These are phyloP conservation scores for Hippocampus zosterae DNA, from an alignment of 2,113 vertebrate genomes.

Conservation along the genomic window DNA sequence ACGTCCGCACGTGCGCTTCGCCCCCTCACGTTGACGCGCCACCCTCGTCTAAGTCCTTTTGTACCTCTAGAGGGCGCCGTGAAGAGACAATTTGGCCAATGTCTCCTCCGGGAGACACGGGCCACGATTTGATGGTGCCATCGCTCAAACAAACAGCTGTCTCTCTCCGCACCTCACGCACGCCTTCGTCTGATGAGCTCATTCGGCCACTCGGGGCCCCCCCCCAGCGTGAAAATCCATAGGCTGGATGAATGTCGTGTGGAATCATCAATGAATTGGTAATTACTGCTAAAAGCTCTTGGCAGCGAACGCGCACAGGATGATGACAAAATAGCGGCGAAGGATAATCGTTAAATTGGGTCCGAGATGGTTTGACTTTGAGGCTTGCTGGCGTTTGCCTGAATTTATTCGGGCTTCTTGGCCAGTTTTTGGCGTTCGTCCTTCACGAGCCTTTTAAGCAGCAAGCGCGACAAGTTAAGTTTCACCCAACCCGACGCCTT, in stretches of 20 bases:
- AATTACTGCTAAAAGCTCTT: slow-evolving; percentile 41
- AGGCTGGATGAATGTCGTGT: slow-evolving; percentile 50
- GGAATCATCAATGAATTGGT: slow-evolving; percentile 46
- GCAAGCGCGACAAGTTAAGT: not conserved
- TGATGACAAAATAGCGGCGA: slow-evolving; percentile 7
- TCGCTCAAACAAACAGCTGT: slow-evolving; percentile 58
- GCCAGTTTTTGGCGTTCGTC: not conserved
- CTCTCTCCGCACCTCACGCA: slow-evolving; percentile 31
- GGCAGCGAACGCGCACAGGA: not conserved
- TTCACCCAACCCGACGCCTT: not conserved
- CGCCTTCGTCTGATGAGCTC: slow-evolving; percentile 46
- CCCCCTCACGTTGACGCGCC: slow-evolving; percentile 14
- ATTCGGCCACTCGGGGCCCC: slow-evolving; percentile 30
- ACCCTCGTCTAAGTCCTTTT: slow-evolving; percentile 34
- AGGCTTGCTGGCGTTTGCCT: not conserved
- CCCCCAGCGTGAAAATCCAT: slow-evolving; percentile 48
- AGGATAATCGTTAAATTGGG: not conserved
- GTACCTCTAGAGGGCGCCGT: slow-evolving; percentile 38
- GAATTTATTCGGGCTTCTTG: not conserved
- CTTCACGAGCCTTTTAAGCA: not conserved
- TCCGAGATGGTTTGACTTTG: slow-evolving; percentile 4
- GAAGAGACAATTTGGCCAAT: slow-evolving; percentile 39
- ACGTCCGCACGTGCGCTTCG: slow-evolving; percentile 13
- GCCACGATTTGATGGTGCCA: slow-evolving; percentile 33
- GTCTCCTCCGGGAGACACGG: slow-evolving; percentile 51